Base-by-base conservation (phyloP, 2,113 vertebrate genomes). In the Malurus elegans region DNA sequence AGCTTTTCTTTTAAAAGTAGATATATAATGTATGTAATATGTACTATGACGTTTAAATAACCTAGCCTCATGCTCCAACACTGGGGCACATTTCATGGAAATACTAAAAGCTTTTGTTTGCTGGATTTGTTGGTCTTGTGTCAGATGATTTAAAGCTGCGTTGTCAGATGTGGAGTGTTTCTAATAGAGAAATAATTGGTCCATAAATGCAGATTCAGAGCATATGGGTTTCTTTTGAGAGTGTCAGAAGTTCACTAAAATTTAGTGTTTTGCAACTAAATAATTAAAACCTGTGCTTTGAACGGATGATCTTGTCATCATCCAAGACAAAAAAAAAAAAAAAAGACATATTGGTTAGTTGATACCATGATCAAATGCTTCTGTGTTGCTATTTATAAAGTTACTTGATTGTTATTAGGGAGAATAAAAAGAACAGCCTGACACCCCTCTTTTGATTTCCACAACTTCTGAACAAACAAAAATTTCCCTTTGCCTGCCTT, bases 221-320 rank as follows among this genome's bases (percentile, higher is more conserved):
- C 60, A 34, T 73, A 66, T 34, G 45, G 61, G 32, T 93, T 90
- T 84, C 32, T 92, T 70, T 47, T 12, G 38, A 54, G 31, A 71
- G 12, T n/a, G 28, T 70, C 24, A 40, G 54, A 79, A 73, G 56
- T 73, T 80, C 32, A 74, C 26, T 66, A 47, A 66, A 69, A 88
- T 31, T 61, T 47, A 47, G 54, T 86, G 60, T 11, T 78, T 83
- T 74, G 47, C 44, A 88, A 67, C 44, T 88, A 79, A 88, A 88
- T 94, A 88, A 94, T 88, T 93, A 86, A 93, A 92, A 73, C 29
- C 9, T 42, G 14, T 70, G 50, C 82, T 96, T 92, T 95, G 91
- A 88, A 97, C 86, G 7, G 2, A 40, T 83, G 64, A 73, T 94
- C 56, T 80, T 93, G 47, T 80, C 60, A 78, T 71, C 48, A 83